These are phyloP conservation scores for Isaurus tuberculatus DNA, from an alignment of 92 coral and sea anemone species.

Conservation along the genomic window DNA sequence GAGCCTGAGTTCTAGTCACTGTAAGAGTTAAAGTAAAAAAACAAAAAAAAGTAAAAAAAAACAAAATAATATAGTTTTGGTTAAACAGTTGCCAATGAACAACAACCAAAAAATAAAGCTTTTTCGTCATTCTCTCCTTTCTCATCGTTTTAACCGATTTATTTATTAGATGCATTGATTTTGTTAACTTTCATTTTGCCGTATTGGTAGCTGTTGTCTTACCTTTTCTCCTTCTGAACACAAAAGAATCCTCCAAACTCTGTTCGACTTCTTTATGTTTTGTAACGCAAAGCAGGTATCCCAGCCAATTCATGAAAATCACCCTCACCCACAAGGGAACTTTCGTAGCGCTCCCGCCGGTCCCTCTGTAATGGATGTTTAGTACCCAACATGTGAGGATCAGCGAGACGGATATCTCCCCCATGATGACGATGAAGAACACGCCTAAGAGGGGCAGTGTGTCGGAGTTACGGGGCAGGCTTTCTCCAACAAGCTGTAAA, in stretches of 20 bases:
- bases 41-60: too few relatives aligned
- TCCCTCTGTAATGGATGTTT: slow-evolving; percentile 89
- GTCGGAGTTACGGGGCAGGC: slow-evolving; percentile 94
- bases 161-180: neutral
- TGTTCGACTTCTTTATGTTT: slow-evolving; percentile 64
- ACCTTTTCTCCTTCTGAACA: slow-evolving; percentile 57
- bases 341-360: slow-evolving; percentile 73
- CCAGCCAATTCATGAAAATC: slow-evolving; percentile 84
- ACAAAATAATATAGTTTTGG: too few relatives aligned
- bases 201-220: neutral
- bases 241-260: slow-evolving; percentile 60
- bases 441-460: slow-evolving; percentile 84
- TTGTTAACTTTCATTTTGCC: neutral
- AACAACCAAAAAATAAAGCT: too few relatives aligned
- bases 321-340: slow-evolving; percentile 89
- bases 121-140: neutral
- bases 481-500: slow-evolving; percentile 91
- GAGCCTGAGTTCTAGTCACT: too few relatives aligned
- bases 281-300: slow-evolving; percentile 80
- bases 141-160: neutral
- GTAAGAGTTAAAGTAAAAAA: too few relatives aligned
- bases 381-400: slow-evolving; percentile 96
- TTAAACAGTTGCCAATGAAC: too few relatives aligned
- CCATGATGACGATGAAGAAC: slow-evolving; percentile 96
- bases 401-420: slow-evolving; percentile 88